Base-by-base conservation (phyloP, 2,113 vertebrate species). In the Vidua macroura region DNA sequence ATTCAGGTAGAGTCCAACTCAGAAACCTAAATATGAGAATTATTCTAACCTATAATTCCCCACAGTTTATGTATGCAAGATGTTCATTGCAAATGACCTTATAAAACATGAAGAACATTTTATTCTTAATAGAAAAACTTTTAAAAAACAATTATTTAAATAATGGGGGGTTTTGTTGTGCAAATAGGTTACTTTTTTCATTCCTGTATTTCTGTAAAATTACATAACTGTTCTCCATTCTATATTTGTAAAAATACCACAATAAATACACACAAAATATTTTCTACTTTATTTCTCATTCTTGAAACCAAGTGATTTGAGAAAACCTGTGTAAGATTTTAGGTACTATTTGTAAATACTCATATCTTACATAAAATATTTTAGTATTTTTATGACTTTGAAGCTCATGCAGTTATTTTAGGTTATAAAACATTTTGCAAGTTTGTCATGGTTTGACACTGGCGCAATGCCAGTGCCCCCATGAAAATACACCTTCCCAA, bases 151-250 rank as follows among this genome's bases (percentile, higher is more conserved):
- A 21, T 76, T 68, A 41, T 53, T 72, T 62, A 31, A 76, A 49
- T 59, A 44, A 1, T 55, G 9, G 30, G 30, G 4, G 1, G 3
- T 1, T 13, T 41, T 41, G 10, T 14, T 55, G 9, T 31, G 7
- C 23, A 46, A 68, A 63, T 51, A 76, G 15, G 19, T 58, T n/a
- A 48, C 18, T 62, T 86, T 4, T 25, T 51, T 64, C 5, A 13
- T 33, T 74, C 11, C 13, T 27, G 3, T 28, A 41, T 69, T 73
- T 39, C 43, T 21, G 7, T 53, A 64, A 85, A 68, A 73, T 58
- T 44, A 39, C 3, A 6, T 30, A 77, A 81, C 27, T 56, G 8
- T 39, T 53, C 17, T 81, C 11, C n/a, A 35, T n/a, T 83, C 25
- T 48, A 2, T 52, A 85, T 63, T 68, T 53, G 35, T 22, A 68